A percentile compares a stretch with the other conserved stretches of the same genome.
These are phyloP conservation scores for Diloba caeruleocephala DNA, from an alignment of 2,888 invertebrate genomes.

Conservation along the genomic window DNA sequence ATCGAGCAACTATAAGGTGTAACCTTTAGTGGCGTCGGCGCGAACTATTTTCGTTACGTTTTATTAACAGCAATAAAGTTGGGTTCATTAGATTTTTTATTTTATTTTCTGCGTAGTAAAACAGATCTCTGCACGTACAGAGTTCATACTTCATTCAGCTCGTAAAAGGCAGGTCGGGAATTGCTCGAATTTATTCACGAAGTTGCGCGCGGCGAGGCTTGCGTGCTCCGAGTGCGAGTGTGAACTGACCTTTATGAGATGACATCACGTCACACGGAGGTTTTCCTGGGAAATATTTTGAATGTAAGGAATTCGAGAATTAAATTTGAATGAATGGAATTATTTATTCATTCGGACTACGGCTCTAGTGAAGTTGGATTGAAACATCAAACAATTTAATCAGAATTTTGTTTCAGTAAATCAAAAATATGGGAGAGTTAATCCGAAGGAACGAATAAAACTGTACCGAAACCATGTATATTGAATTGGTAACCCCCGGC, in stretches of 20 bases:
- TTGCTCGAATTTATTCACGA: constrained; percentile 78
- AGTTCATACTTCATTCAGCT: constrained; percentile 76
- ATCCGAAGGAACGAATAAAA: no score
- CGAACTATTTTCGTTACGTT: constrained; percentile 69
- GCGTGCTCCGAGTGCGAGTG: constrained; percentile 49
- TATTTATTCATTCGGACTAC: neutral
- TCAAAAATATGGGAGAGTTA: no score
- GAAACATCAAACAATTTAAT: no score
- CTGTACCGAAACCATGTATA: no score
- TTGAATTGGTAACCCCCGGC: neutral
- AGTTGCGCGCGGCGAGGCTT: constrained; percentile 43
- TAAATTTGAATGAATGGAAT: constrained; percentile 30
- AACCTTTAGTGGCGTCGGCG: constrained; percentile 61
- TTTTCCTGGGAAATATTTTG: constrained; percentile 14
- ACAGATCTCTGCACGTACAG: constrained; percentile 70
- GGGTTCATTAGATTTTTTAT: constrained; percentile 77
- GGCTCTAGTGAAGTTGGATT: no score
- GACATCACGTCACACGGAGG: constrained; percentile 33
- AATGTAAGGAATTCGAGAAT: constrained; percentile 31
- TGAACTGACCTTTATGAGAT: constrained; percentile 53
- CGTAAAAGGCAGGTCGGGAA: constrained; percentile 74
- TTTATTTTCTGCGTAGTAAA: constrained; percentile 77
- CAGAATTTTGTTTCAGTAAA: no score
- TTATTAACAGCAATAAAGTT: constrained; percentile 76
- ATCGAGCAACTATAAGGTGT: constrained; percentile 61